A percentile compares a stretch with the other conserved stretches of the same genome.
These are phyloP conservation scores for Pseudonaja textilis DNA, from an alignment of 2,113 vertebrate genomes.

Conservation along the genomic window DNA sequence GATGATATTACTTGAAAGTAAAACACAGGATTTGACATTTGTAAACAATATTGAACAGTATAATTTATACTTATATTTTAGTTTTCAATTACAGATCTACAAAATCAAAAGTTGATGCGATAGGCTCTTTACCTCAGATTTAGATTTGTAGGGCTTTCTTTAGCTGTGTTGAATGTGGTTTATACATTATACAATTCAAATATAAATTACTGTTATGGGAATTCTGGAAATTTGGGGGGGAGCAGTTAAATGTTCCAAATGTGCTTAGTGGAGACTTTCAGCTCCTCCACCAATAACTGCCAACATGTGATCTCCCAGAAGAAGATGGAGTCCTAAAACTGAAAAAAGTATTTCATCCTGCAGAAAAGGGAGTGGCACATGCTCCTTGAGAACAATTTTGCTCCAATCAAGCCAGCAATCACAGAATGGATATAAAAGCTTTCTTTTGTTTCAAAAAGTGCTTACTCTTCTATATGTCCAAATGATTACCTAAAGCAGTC, in stretches of 20 bases:
- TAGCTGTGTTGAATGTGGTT: conserved; percentile 14
- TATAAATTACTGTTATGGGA: background rate
- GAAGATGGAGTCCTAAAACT: background rate
- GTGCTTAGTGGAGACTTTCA: background rate
- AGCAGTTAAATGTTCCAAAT: background rate
- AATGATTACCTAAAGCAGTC: conserved; percentile 5
- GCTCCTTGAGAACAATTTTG: background rate
- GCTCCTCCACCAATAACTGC: background rate
- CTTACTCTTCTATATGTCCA: conserved; percentile 15
- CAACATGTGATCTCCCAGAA: background rate
- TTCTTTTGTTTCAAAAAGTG: conserved; percentile 6
- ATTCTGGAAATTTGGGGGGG: background rate
- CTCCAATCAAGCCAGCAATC: background rate
- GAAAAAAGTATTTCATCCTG: background rate
- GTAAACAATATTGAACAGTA: background rate
- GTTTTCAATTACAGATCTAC: background rate
- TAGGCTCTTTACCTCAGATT: conserved; percentile 11
- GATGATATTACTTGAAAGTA: background rate
- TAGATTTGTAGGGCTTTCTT: conserved; percentile 2
- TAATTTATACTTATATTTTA: background rate
- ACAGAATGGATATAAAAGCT: background rate
- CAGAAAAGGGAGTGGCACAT: background rate
- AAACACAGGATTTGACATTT: background rate
- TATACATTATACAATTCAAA: background rate
- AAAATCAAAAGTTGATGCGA: background rate